These are phyloP conservation scores for Drosophila dives DNA, from an alignment of 2,888 invertebrate genomes.

Conservation along the genomic window DNA sequence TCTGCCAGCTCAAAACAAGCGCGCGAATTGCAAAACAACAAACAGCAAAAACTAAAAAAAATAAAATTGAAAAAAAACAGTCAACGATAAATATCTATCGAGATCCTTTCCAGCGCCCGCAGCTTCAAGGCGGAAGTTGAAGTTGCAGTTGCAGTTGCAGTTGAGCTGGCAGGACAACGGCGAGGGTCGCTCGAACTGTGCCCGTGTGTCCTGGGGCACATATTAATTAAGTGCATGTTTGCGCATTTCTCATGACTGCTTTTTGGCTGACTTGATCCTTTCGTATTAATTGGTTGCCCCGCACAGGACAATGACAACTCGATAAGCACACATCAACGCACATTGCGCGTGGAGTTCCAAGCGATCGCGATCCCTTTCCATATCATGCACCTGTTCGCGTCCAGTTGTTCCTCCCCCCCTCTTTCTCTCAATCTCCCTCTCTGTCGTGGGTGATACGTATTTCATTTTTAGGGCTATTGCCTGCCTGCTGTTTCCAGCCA, in stretches of 20 bases:
- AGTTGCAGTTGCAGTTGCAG: neutral
- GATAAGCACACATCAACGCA: constrained; percentile 81
- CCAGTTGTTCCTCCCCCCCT: neutral
- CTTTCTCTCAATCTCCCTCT: neutral
- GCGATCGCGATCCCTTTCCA: constrained; percentile 27
- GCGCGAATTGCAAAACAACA: constrained; percentile 56
- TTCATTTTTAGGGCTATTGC: constrained; percentile 60
- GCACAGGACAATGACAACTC: constrained; percentile 80
- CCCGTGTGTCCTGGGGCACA: constrained; percentile 49
- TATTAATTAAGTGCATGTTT: constrained; percentile 76
- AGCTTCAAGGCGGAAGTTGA: constrained; percentile 58
- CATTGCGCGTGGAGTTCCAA: constrained; percentile 59
- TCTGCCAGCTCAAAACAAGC: constrained; percentile 57
- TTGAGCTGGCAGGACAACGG: constrained; percentile 38
- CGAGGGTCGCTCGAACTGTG: constrained; percentile 30
- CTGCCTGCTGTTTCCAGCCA: constrained; percentile 60
- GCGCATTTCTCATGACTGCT: constrained; percentile 56
- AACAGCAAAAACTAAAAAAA: neutral
- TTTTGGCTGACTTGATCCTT: constrained; percentile 42
- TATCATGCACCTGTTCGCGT: constrained; percentile 11
- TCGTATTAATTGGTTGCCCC: constrained; percentile 64
- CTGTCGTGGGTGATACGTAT: constrained; percentile 72
- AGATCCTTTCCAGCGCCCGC: constrained; percentile 50
- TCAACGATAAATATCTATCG: constrained; percentile 57
- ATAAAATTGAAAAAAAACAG: no score